These are phyloP conservation scores for Trichoplusia ni DNA, from an alignment of 1,140 invertebrate species.

Conservation along the genomic window DNA sequence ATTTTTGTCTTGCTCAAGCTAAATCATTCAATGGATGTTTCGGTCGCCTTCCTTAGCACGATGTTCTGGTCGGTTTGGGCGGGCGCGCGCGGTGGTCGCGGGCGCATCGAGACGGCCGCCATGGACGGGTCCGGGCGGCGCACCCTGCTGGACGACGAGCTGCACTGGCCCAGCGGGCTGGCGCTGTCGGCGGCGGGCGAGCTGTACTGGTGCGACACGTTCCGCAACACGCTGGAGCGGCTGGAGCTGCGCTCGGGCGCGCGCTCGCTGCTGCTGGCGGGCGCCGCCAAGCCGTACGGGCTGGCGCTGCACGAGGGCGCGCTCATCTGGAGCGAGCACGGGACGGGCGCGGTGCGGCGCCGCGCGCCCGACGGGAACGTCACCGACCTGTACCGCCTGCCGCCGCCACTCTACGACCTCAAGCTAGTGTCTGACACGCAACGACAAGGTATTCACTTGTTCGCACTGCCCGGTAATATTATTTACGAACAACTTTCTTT, in stretches of 20 bases:
- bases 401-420: slow-evolving; percentile 84
- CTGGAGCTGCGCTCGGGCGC: slow-evolving; percentile 87
- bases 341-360: slow-evolving; percentile 82
- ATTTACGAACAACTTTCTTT: no score
- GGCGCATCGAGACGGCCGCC: slow-evolving; percentile 85
- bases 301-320: slow-evolving; percentile 82
- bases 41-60: slow-evolving; percentile 55
- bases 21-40: not conserved
- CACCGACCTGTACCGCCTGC: slow-evolving; percentile 75
- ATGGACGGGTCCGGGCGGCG: slow-evolving; percentile 90
- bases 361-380: slow-evolving; percentile 70
- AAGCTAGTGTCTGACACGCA: slow-evolving; percentile 82
- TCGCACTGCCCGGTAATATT: not conserved
- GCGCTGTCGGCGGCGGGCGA: slow-evolving; percentile 90
- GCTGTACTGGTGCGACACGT: slow-evolving; percentile 90
- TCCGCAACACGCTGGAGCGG: slow-evolving; percentile 88
- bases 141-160: slow-evolving; percentile 78
- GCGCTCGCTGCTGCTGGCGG: slow-evolving; percentile 84
- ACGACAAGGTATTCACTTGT: slow-evolving; percentile 68
- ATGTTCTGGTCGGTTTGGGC: slow-evolving; percentile 94
- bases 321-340: slow-evolving; percentile 89
- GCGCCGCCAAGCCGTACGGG: slow-evolving; percentile 86
- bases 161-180: slow-evolving; percentile 94
- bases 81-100: slow-evolving; percentile 61
- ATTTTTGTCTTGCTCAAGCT: no score